phyloP scores from a whole-genome alignment of 2,888 invertebrate genomes.

The Gastrophysa polygoni region DNA sequence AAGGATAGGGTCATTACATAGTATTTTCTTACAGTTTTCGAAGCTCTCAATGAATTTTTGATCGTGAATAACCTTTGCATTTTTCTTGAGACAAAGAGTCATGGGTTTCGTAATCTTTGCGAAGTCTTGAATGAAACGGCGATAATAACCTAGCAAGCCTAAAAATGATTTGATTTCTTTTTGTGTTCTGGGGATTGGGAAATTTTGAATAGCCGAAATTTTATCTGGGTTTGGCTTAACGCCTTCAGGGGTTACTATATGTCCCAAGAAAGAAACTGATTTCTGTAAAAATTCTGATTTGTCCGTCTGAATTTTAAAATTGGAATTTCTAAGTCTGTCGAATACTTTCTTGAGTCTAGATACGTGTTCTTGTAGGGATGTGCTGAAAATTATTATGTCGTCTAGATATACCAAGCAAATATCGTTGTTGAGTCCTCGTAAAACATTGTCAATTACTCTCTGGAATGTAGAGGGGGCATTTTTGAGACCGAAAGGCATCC shows the following conservation, averaged over 20 bases:
- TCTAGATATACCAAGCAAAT: constrained; percentile 24
- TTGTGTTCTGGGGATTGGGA: too few species aligned
- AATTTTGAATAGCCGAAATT: too few species aligned
- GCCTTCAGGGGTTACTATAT: constrained; percentile 21
- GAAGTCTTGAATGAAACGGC: too few species aligned
- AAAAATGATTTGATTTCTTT: too few species aligned
- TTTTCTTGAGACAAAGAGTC: too few species aligned
- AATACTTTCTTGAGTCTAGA: constrained; percentile 17
- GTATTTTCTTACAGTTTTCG: too few species aligned
- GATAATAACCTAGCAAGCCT: too few species aligned
- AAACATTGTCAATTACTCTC: constrained; percentile 22
- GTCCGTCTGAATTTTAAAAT: constrained; percentile 20
- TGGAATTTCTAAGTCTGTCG: constrained; percentile 11
- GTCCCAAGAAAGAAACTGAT: constrained; percentile 24
- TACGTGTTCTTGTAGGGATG: constrained; percentile 25
- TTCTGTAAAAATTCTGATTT: constrained; percentile 23
- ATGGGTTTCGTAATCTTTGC: too few species aligned
- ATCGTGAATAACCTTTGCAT: too few species aligned
- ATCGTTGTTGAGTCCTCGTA: constrained; percentile 16
- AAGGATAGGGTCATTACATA: constrained; percentile 21
- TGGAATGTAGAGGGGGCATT: constrained; percentile 27
- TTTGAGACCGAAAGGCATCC: constrained; percentile 29
- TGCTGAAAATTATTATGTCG: constrained; percentile 18
- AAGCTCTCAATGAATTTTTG: too few species aligned
- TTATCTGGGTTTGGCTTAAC: constrained; percentile 17